These are phyloP conservation scores for Himalopsyche japonica DNA, from an alignment of 2,888 invertebrate species.

Conservation along the genomic window DNA sequence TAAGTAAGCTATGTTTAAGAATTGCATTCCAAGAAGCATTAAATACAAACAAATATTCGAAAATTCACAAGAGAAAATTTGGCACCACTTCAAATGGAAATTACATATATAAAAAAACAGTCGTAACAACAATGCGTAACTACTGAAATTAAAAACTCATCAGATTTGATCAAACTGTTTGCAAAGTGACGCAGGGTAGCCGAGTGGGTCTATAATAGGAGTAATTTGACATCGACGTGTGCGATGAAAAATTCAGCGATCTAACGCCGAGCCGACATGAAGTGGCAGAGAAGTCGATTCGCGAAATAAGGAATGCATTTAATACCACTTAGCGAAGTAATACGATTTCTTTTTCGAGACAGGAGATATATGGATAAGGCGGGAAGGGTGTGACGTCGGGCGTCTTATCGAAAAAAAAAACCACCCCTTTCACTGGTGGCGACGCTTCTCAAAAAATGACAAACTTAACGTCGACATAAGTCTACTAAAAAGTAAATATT, in stretches of 20 bases:
- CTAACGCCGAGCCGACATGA: slow-evolving; percentile 4
- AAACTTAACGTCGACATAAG: too few relatives aligned
- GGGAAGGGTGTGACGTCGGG: neutral
- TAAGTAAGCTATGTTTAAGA: too few relatives aligned
- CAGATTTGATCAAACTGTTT: neutral
- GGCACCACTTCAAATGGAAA: too few relatives aligned
- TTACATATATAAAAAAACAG: too few relatives aligned
- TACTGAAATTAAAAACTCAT: too few relatives aligned
- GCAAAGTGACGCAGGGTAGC: neutral
- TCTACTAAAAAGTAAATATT: too few relatives aligned
- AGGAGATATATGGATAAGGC: neutral
- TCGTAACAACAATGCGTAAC: too few relatives aligned
- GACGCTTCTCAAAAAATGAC: neutral
- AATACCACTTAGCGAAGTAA: slow-evolving; percentile 38
- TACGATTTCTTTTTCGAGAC: slow-evolving; percentile 24
- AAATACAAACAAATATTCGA: too few relatives aligned
- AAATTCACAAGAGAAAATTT: too few relatives aligned
- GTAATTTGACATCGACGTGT: slow-evolving; percentile 39
- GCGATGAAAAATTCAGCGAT: slow-evolving; percentile 34
- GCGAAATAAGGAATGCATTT: slow-evolving; percentile 37
- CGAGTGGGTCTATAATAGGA: slow-evolving; percentile 23
- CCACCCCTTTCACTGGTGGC: neutral
- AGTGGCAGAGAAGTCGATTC: slow-evolving; percentile 2
- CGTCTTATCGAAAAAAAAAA: neutral
- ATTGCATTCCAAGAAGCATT: too few relatives aligned